Evolutionary conservation across 1,140 invertebrate species (phyloP), one percentile per base, ranked within the genome.

Genomic region (Listronotus bonariensis): DNA sequence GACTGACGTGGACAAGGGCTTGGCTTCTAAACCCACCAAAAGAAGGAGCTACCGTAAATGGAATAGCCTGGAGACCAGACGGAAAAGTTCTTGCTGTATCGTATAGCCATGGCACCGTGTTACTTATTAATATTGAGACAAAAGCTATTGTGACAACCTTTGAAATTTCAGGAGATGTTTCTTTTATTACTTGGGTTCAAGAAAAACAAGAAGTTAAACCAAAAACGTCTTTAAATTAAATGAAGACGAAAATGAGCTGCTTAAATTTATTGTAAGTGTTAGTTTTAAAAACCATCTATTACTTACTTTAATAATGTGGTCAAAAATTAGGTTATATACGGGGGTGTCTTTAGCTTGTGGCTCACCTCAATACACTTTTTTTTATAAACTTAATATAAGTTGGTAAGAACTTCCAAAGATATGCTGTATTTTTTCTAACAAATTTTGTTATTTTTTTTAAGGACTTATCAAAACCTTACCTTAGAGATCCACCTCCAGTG

Each of bases 1-100:
- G 96, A 64, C 80, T 97, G 32, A 91, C 91, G 18, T 98, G 94
- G 94, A 93, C 96, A 75, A 91, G 90, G 80, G 94, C 97, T 9
- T 96, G 95, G 89, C 85, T 87, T 36, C 81, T 96, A 43, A 81
- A 85, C 53, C 86, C 93, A 14, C 88, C 87, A 14, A 85, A 85
- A 68, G 92, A 95, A 77, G 85, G 84, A 68, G 79, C 85, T 38
- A 79, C 75, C 14, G 87, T 90, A 20, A 84, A 82, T 64, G 85
- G 86, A 55, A 84, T 97, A 70, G 88, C 90, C 55, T 98, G 96
- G 95, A 86, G 95, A 80, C 93, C 95, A 32, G 95, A 98, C 87
- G 94, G 96, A 67, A 96, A 96, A 82, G 86, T 97, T 34, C 80
- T 85, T 65, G 82, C 83, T 41, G 79, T 84, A 73, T 84, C 82